These are phyloP conservation scores for Brachyalestes nurse DNA, from an alignment of 2,797 vertebrate genomes.

Conservation along the genomic window DNA sequence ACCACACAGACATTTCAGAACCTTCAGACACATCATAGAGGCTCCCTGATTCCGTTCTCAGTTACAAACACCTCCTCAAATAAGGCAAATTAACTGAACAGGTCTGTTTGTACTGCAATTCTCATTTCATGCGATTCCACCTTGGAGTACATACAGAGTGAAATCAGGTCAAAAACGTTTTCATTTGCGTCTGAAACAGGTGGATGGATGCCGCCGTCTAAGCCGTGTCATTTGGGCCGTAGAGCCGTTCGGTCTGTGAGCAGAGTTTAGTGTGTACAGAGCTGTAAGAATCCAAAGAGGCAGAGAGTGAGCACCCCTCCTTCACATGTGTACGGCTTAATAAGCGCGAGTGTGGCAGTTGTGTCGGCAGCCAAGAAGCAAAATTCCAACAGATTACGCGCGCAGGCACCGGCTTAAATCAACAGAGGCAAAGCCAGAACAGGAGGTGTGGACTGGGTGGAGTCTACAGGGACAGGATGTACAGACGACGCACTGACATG, in stretches of 20 bases:
- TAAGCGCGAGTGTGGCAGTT: conserved; percentile 37
- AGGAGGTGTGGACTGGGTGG: conserved; percentile 20
- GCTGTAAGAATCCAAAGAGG: conserved; percentile 28
- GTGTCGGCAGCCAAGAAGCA: conserved; percentile 53
- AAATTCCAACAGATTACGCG: conserved; percentile 62
- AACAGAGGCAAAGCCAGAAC: conserved; percentile 62
- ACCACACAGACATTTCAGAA: conserved; percentile 1
- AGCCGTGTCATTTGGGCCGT: not conserved
- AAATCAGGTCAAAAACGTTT: not conserved
- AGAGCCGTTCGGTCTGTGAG: conserved; percentile 13
- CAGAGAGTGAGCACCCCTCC: conserved; percentile 30
- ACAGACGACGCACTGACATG: conserved; percentile 13
- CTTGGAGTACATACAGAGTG: not conserved
- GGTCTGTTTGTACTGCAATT: not conserved
- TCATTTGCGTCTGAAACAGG: not conserved
- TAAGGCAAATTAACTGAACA: no score
- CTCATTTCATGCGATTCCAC: no score
- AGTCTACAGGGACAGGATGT: not conserved
- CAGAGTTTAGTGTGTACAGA: conserved; percentile 49
- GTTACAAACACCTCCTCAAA: not conserved
- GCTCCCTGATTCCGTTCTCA: not conserved
- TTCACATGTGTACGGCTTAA: conserved; percentile 23
- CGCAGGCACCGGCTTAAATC: conserved; percentile 59
- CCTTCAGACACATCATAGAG: not conserved
- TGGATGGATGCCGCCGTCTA: not conserved